Evolutionary conservation across 2,888 invertebrate species (phyloP).

Genomic region (Tenthredo distinguenda): DNA sequence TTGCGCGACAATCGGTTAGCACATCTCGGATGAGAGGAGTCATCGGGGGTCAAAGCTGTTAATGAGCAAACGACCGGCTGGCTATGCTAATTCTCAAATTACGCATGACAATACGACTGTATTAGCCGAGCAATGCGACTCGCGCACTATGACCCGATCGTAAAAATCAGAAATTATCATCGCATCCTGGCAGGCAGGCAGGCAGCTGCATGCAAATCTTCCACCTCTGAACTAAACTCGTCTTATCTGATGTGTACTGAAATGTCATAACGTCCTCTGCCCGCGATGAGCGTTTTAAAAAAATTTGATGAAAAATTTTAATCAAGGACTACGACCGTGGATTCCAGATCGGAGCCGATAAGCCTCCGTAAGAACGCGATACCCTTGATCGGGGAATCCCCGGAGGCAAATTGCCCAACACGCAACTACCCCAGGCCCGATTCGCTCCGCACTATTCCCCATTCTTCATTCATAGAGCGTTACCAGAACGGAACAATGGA

Average conservation of each 20-base stretch:
- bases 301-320: background rate
- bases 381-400: slow-evolving; percentile 59
- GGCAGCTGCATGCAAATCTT: slow-evolving; percentile 69
- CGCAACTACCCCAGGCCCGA: slow-evolving; percentile 5
- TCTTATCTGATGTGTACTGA: slow-evolving; percentile 21
- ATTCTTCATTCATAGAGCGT: slow-evolving; percentile 32
- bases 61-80: slow-evolving; percentile 66
- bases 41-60: slow-evolving; percentile 55
- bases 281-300: background rate
- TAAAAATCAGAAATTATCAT: slow-evolving; percentile 72
- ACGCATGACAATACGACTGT: slow-evolving; percentile 55
- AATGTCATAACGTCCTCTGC: background rate
- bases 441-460: slow-evolving; percentile 25
- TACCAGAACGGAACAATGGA: background rate
- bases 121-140: slow-evolving; percentile 60
- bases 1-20: slow-evolving; percentile 39
- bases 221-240: background rate
- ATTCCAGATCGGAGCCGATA: slow-evolving; percentile 62
- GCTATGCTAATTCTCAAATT: slow-evolving; percentile 66
- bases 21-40: slow-evolving; percentile 12
- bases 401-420: slow-evolving; percentile 38
- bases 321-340: slow-evolving; percentile 50
- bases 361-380: slow-evolving; percentile 62
- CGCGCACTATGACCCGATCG: slow-evolving; percentile 71
- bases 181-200: slow-evolving; percentile 53